Evolutionary conservation across 2,888 invertebrate species (phyloP).

Genomic region (Macroteleia sp.): DNA sequence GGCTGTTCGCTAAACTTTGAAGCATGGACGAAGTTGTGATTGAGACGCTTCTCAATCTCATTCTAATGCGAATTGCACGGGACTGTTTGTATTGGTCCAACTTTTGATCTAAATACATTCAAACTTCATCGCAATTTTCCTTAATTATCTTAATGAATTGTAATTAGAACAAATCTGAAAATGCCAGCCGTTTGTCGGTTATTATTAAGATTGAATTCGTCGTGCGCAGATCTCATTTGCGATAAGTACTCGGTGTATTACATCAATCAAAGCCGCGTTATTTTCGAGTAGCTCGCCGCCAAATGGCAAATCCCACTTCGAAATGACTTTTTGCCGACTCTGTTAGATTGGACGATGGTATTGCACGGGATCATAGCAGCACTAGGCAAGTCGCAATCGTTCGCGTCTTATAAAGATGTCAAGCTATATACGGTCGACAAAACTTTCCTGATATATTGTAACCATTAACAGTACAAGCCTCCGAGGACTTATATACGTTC

Average conservation of each 20-base stretch:
- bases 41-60: slow-evolving; percentile 71
- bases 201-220: slow-evolving; percentile 47
- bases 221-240: slow-evolving; percentile 28
- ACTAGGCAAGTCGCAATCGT: slow-evolving; percentile 70
- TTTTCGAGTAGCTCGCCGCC: slow-evolving; percentile 24
- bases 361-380: slow-evolving; percentile 62
- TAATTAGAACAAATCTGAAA: slow-evolving; percentile 53
- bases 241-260: slow-evolving; percentile 30
- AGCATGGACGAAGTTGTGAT: slow-evolving; percentile 76
- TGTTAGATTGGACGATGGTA: slow-evolving; percentile 51
- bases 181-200: slow-evolving; percentile 44
- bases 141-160: slow-evolving; percentile 62
- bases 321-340: slow-evolving; percentile 49
- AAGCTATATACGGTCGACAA: slow-evolving; percentile 74
- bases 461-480: slow-evolving; percentile 78
- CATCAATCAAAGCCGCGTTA: slow-evolving; percentile 33
- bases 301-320: slow-evolving; percentile 25
- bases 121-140: slow-evolving; percentile 45
- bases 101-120: slow-evolving; percentile 55
- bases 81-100: slow-evolving; percentile 62
- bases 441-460: slow-evolving; percentile 79
- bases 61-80: slow-evolving; percentile 49
- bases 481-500: slow-evolving; percentile 73
- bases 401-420: slow-evolving; percentile 78
- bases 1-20: slow-evolving; percentile 76